Evolutionary conservation across 2,113 vertebrate species (phyloP).

Genomic region (Corvus moneduloides): DNA sequence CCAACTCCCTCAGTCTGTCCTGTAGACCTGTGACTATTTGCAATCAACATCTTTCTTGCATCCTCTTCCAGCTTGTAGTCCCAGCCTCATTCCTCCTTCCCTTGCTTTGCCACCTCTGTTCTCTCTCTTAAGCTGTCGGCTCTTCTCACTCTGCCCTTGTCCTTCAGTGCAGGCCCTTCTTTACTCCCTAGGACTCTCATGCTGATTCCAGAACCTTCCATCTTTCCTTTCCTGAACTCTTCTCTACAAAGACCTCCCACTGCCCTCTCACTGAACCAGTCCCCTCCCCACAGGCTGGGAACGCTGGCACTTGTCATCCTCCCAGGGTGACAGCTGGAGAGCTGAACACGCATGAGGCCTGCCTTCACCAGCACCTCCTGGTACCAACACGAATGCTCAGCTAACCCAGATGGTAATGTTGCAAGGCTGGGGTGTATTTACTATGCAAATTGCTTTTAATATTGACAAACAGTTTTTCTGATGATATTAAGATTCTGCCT

Average conservation of each 20-base stretch:
- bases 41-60: background rate
- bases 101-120: background rate
- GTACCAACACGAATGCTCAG: background rate
- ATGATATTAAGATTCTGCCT: slow-evolving; percentile 53
- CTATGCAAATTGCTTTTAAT: slow-evolving; percentile 59
- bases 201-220: background rate
- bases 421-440: slow-evolving; percentile 30
- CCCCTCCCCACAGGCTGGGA: background rate
- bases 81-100: background rate
- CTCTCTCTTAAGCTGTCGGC: background rate
- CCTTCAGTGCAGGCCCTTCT: background rate
- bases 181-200: background rate
- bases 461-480: slow-evolving; percentile 64
- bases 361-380: background rate
- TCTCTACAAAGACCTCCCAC: background rate
- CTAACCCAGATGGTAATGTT: slow-evolving; percentile 31
- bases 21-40: background rate
- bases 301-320: background rate
- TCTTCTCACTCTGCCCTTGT: background rate
- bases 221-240: background rate
- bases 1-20: background rate
- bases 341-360: background rate
- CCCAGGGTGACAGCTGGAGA: background rate
- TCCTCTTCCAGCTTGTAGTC: background rate
- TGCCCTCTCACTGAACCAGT: background rate